Evolutionary conservation across 1,140 invertebrate species (phyloP), one percentile per base, ranked within the genome.

Genomic region (Proctacanthus coquilletti): DNA sequence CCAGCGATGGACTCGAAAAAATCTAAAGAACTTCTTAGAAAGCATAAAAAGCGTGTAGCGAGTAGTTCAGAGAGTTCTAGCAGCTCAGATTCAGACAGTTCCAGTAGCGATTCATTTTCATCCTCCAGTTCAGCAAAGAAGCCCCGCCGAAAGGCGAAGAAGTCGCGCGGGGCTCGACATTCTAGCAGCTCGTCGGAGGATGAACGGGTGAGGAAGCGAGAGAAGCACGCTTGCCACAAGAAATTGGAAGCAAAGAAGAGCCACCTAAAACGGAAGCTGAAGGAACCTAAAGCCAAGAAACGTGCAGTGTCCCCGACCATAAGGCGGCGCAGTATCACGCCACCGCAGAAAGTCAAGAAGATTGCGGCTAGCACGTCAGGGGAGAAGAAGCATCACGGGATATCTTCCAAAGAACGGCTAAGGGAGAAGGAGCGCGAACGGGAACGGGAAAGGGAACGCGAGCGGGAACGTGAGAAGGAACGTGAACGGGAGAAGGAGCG

Each of bases 241-340:
- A 58, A 58, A 19, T 34, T 58, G 32, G 55, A 58, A 25, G 55
- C 55, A 9, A 58, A 58, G 30, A 45, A 53, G 4, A 53, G 52
- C 45, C 55, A 58, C 23, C 40, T 58, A 2, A 58, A 58, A 39
- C 51, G 55, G 2, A 58, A 58, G 25, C 25, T 58, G 0, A 58
- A 58, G 29, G 55, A 58, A 38, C 55, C 55, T 0, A 48, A 56
- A 0, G 44, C 58, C 2, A 58, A 58, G 36, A 58, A 58, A 32
- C 44, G 52, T 0, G 53, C 55, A 2, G 45, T 42, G 4, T 38
- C 40, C 1, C 40, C 40, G 0, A 53, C 52, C 2, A 51, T 49
- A 14, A 51, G 49, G 1, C 14, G 56, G 0, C 55, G 55, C 48
- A 8, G 52, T 53, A 14, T 13, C 13, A 27, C 44, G 45, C 0